A percentile compares a stretch with the other conserved stretches of the same genome.
These are phyloP conservation scores for Lagria hirta DNA, from an alignment of 2,888 invertebrate genomes.

Conservation along the genomic window DNA sequence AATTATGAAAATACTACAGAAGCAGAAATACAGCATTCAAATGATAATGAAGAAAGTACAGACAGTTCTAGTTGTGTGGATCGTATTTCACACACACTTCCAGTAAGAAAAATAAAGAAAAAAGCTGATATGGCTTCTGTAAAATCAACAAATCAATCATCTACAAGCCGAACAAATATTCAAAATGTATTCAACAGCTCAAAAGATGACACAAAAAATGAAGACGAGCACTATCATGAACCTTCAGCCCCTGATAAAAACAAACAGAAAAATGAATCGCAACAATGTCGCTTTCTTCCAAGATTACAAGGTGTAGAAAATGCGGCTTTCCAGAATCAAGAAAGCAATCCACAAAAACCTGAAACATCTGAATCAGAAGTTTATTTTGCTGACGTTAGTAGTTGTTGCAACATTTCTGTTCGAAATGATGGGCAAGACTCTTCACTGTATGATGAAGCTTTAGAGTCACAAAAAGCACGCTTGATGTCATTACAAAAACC, in stretches of 20 bases:
- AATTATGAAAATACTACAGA: constrained; percentile 61
- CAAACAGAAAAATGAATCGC: constrained; percentile 38
- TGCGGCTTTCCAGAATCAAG: constrained; percentile 73
- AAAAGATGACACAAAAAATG: constrained; percentile 41
- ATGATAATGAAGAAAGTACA: constrained; percentile 55
- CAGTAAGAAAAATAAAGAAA: constrained; percentile 61
- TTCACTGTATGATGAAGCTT: constrained; percentile 60
- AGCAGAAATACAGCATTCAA: constrained; percentile 48
- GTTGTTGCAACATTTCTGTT: constrained; percentile 76
- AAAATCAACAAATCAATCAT: constrained; percentile 48
- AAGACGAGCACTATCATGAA: constrained; percentile 52
- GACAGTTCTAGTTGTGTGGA: constrained; percentile 55
- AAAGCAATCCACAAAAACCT: constrained; percentile 57
- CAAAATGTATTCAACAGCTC: constrained; percentile 52
- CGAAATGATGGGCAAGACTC: constrained; percentile 60
- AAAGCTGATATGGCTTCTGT: constrained; percentile 55
- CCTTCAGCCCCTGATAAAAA: constrained; percentile 40
- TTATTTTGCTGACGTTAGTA: constrained; percentile 84
- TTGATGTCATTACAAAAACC: constrained; percentile 53
- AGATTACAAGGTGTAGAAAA: constrained; percentile 75
- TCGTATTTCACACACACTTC: constrained; percentile 59
- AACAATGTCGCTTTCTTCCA: constrained; percentile 50
- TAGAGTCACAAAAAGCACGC: constrained; percentile 50
- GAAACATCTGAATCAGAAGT: constrained; percentile 79
- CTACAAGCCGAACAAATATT: constrained; percentile 51